Percentiles rank a stretch among this genome's conserved stretches.
Evolutionary conservation across 2,888 invertebrate species (phyloP).

Genomic region (Idaea biselata): DNA sequence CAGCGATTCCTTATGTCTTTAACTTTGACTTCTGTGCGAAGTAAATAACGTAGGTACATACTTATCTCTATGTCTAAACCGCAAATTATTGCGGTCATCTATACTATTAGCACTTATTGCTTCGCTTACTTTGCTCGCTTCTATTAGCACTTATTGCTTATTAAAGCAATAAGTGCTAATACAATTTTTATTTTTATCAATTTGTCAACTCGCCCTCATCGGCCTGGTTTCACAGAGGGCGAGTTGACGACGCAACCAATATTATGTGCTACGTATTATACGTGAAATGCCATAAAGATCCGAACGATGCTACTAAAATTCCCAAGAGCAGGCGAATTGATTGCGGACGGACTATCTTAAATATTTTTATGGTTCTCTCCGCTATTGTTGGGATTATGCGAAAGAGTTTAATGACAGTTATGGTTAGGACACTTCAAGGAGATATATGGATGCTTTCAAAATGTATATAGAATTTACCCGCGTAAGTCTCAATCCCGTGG

Average conservation of each 20-base stretch:
- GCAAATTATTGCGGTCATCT: too few species aligned
- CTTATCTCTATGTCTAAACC: too few species aligned
- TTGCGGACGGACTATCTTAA: constrained; percentile 44
- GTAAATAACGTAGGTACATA: too few species aligned
- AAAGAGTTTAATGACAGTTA: constrained; percentile 26
- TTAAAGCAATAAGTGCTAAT: too few species aligned
- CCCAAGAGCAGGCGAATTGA: constrained; percentile 48
- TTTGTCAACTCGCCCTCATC: neutral
- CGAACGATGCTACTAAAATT: constrained; percentile 45
- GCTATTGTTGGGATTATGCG: constrained; percentile 24
- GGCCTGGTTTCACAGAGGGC: neutral
- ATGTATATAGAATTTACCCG: neutral
- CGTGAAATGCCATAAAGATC: neutral
- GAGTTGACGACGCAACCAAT: neutral
- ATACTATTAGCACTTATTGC: too few species aligned
- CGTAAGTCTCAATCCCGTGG: too few species aligned
- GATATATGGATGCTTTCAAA: neutral
- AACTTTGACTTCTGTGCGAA: too few species aligned
- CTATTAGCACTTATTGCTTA: too few species aligned
- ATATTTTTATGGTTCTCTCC: constrained; percentile 47
- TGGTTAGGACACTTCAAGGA: neutral
- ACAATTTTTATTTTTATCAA: neutral
- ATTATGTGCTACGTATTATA: neutral
- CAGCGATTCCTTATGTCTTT: too few species aligned
- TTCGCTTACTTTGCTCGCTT: too few species aligned